Conservation (phyloP, 2,797 vertebrate genomes). For the Halcyon leucocephala region DNA sequence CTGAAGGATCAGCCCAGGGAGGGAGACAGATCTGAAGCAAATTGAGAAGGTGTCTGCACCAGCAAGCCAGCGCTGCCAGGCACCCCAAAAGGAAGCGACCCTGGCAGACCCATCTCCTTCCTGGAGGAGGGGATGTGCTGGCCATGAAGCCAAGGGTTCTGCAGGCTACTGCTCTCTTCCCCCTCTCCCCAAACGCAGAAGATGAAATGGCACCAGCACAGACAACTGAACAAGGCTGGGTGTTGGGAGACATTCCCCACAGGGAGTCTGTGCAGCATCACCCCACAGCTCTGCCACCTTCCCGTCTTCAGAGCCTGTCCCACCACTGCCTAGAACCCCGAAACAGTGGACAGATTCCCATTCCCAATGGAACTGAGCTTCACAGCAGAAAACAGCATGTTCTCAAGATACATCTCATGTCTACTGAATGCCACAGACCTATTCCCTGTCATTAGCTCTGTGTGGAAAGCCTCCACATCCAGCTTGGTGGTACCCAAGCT, state of each 20-base stretch:
- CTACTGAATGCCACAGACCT: not conserved
- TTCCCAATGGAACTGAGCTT: not conserved
- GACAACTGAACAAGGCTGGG: not conserved
- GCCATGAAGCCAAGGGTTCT: not conserved
- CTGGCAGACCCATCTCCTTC: not conserved
- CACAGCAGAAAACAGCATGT: not conserved
- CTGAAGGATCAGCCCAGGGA: not conserved
- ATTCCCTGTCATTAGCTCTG: not conserved
- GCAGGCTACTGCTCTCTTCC: not conserved
- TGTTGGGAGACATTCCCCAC: rapidly evolving
- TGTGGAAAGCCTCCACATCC: not conserved
- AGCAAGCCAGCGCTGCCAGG: rapidly evolving
- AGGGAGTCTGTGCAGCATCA: not conserved
- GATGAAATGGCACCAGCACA: not conserved
- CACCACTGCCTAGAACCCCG: not conserved
- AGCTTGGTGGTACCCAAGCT: not conserved
- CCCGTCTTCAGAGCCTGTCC: not conserved
- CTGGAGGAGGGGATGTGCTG: not conserved
- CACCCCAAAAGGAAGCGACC: rapidly evolving
- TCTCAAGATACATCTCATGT: not conserved
- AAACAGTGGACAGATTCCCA: not conserved
- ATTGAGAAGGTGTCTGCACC: not conserved
- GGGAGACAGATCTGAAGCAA: not conserved
- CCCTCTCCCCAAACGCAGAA: not conserved
- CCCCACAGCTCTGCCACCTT: not conserved